A percentile compares a stretch with the other conserved stretches of the same genome.
Evolutionary conservation across 2,113 vertebrate species (phyloP).

Genomic region (Scomber scombrus): DNA sequence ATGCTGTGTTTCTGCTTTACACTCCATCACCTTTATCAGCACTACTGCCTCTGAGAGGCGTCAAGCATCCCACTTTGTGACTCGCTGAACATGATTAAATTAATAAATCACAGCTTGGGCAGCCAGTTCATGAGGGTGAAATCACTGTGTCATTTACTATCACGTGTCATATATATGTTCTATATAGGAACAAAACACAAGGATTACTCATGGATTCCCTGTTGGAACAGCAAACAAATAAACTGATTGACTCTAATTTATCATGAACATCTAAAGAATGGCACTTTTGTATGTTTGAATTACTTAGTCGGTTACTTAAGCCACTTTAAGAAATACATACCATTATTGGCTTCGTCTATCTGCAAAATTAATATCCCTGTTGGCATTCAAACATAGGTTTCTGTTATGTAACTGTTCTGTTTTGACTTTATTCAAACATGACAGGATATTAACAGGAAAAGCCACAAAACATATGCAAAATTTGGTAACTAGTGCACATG

Average conservation of each 20-base stretch:
- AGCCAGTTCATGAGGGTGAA: not conserved
- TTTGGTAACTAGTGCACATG: no score
- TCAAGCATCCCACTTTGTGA: constrained; percentile 17
- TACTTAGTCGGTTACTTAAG: no score
- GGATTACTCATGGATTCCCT: not conserved
- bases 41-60: not conserved
- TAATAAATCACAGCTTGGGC: constrained; percentile 35
- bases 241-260: not conserved
- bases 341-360: not conserved
- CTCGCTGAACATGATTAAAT: constrained; percentile 41
- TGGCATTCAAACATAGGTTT: not conserved
- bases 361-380: not conserved
- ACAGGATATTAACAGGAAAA: not conserved
- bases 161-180: not conserved
- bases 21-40: constrained; percentile 56
- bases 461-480: no score
- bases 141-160: not conserved
- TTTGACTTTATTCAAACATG: not conserved
- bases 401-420: not conserved
- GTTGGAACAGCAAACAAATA: constrained; percentile 13
- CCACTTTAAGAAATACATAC: no score
- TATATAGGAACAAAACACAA: not conserved
- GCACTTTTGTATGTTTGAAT: no score
- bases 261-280: no score
- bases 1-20: constrained; percentile 27